Base-by-base conservation (phyloP, 2,888 invertebrate species). In the Cerastis rubricosa region DNA sequence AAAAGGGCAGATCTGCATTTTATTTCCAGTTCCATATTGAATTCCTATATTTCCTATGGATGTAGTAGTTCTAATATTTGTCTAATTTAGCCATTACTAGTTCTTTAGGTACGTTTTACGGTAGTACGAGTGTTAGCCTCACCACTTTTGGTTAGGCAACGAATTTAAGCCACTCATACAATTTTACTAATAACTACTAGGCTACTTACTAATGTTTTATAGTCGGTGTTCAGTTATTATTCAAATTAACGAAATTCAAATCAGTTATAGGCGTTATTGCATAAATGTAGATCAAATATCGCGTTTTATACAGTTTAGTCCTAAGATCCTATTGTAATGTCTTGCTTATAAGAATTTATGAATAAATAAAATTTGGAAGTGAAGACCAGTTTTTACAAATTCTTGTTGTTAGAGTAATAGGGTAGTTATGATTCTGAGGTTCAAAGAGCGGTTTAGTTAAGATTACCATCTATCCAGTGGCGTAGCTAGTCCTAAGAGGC, bases 301-400 rank as follows among this genome's bases (percentile, higher is more conserved):
- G 76, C 85, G 88, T 93, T 94, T 93, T 92, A 91, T 91, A 93
- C 92, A 91, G 87, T 86, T 84, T 93, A 93, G 91, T 89, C 84
- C 84, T 94, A 94, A 94, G 94, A 91, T 93, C 90, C 87, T 93
- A 94, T 83, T 88, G 91, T 95, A 93, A 94, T 91, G 87, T 91
- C 91, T 94, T 94, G 93, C 35, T 71, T 89, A 86, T 93, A 95
- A 93, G 91, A 92, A 93, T 83, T 93, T 92, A 91, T 92, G 90
- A 94, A 94, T 95, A 94, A 95, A 94, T 92, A 90, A 93, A 95
- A 94, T 93, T 94, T 91, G 74, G 66, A 93, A 94, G 93, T 94
- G 91, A 91, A 86, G 79, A 83, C 66, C 64, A 83, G 88, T 82
- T 81, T 84, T 82, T 72, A 64, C 35, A 72, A 74, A 68, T 61